Evolutionary conservation across 2,797 vertebrate species (phyloP), one percentile per base, ranked within the genome.

Genomic region (Labroides dimidiatus): DNA sequence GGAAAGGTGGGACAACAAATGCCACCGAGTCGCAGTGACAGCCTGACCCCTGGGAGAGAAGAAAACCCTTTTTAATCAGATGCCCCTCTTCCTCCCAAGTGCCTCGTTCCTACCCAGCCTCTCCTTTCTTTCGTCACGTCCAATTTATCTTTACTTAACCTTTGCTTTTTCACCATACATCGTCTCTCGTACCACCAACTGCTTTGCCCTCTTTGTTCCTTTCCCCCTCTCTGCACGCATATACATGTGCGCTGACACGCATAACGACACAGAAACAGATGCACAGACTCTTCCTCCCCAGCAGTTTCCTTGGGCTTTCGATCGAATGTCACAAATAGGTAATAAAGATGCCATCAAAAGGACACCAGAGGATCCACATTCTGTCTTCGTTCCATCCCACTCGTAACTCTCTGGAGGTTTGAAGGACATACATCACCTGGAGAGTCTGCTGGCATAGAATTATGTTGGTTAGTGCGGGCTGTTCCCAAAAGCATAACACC

Each of bases 321-420:
- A 79, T 87, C 77, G 64, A 77, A 80, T 85, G 89, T 84, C 89
- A 89, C 80, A 86, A 84, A 82, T 79, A 78, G 84, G 85, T 89
- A 87, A 90, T 91, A 86, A 91, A 92, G 71, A 86, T 84, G 78
- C 77, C 77, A 80, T 89, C 77, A 88, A 87, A 89, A 86, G 82
- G 84, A 90, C 85, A 87, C 77, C 72, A 64, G 84, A 86, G 82
- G 69, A 87, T 89, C 84, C 86, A 68, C 83, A 84, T 86, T 84
- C 77, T 73, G 73, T 77, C 64, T 76, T 44, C 49, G 48, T 78
- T 76, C 75, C 69, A 70, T 77, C 65, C 69, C 30, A 54, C 78
- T 89, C 73, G 8, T 88, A 91, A 92, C 75, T 91, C 89, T 89
- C 77, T 45, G 69, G 82, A 85, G 85, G 82, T 78, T 82, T 82